Percentiles rank a stretch among this genome's conserved stretches.
phyloP scores from a whole-genome alignment of 2,797 vertebrate species.

The Malurus splendens region DNA sequence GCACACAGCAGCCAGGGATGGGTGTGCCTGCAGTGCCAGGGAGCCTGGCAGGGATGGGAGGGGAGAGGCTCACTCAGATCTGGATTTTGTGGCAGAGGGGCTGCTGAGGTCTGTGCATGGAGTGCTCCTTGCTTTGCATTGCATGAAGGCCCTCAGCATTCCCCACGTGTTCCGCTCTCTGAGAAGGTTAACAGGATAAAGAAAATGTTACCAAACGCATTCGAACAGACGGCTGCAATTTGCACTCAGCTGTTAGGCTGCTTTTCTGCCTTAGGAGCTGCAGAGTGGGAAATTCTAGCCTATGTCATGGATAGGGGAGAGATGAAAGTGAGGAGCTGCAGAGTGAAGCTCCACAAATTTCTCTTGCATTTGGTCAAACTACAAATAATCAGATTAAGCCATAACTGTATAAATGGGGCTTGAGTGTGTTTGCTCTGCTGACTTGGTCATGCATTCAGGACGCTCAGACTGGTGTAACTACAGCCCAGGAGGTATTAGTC shows the following conservation, averaged over 20 bases:
- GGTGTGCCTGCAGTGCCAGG: not conserved
- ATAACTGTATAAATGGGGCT: conserved; percentile 50
- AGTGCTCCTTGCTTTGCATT: not conserved
- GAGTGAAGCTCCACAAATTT: not conserved
- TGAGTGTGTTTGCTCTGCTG: conserved; percentile 58
- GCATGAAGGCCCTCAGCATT: not conserved
- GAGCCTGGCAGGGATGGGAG: not conserved
- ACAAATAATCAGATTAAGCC: conserved; percentile 59
- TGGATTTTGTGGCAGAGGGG: not conserved
- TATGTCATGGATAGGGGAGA: not conserved
- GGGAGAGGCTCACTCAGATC: not conserved
- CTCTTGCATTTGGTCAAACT: not conserved
- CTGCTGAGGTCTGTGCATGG: too few species aligned
- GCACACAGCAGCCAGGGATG: not conserved
- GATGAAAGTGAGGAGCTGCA: conserved; percentile 10
- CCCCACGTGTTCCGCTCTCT: not conserved
- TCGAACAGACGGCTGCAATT: conserved; percentile 17
- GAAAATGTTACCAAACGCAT: not conserved
- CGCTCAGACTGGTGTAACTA: conserved; percentile 25
- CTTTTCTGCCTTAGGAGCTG: not conserved
- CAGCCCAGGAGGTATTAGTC: conserved; percentile 56
- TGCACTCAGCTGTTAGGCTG: conserved; percentile 9
- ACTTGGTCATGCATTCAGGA: conserved; percentile 51
- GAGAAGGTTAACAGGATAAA: conserved; percentile 20
- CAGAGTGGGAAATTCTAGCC: not conserved